Conservation (phyloP, 1,140 invertebrate genomes). For the Drosophila leontia region DNA sequence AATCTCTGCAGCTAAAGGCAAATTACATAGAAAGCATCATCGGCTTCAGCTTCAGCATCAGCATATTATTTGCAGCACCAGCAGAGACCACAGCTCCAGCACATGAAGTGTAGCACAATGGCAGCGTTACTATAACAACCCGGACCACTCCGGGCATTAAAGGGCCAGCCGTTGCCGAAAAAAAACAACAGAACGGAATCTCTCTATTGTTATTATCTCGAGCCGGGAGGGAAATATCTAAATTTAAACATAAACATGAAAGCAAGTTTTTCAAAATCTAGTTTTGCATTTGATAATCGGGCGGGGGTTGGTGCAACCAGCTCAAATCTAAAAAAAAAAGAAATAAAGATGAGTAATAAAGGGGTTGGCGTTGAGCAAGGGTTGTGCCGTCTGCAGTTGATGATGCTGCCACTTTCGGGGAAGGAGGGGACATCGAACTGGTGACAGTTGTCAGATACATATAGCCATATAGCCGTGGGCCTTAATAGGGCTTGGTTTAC, state of each 20-base stretch:
- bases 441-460: constrained; percentile 56
- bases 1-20: constrained; percentile 67
- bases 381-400: constrained; percentile 46
- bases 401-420: constrained; percentile 26
- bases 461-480: constrained; percentile 54
- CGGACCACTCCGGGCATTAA: constrained; percentile 36
- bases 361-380: constrained; percentile 23
- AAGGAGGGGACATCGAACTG: constrained; percentile 28
- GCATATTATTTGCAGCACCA: constrained; percentile 71
- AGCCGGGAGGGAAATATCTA: constrained; percentile 18
- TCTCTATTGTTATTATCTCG: constrained; percentile 64
- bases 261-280: constrained; percentile 65
- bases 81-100: constrained; percentile 34
- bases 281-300: constrained; percentile 74
- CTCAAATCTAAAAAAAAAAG: background rate
- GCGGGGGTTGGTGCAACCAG: constrained; percentile 55
- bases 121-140: constrained; percentile 26
- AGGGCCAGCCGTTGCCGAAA: constrained; percentile 19
- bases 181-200: constrained; percentile 24
- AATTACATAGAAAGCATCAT: constrained; percentile 55
- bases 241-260: constrained; percentile 79
- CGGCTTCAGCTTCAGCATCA: constrained; percentile 22
- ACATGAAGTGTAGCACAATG: constrained; percentile 49
- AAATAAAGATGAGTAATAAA: constrained; percentile 1
- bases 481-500: constrained; percentile 57